Base-by-base conservation (phyloP, 92 coral and sea anemone species). In the Epizoanthus stellaris region DNA sequence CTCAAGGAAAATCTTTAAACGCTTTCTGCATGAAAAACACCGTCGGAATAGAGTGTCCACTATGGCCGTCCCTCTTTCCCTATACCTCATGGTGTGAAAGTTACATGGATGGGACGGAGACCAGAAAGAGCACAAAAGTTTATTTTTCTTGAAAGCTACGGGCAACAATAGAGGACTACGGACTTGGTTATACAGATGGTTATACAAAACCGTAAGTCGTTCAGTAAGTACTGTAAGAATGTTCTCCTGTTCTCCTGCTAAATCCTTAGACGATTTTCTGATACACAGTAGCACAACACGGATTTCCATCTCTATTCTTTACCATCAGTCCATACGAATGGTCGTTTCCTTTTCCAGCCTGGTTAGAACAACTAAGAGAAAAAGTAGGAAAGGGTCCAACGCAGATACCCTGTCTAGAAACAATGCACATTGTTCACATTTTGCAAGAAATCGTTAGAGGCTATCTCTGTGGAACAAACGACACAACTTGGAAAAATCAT, bases 81-180 rank as follows among this genome's bases (percentile, higher is more conserved):
- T 76, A 0, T 17, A 68, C 79, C 3, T 17, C 77, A 0, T 89
- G 88, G 92, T 89, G 92, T 53, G 92, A 89, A 71, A 67, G 84
- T 58, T 9, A 4, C 3, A 4, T 89, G 0, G 14, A 34, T 19
- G 92, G 85, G 0, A 43, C 43, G 4, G 49, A 6, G 0, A 11
- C 62, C 0, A 17, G 82, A 1, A 5, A 39, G 6, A 82, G 83
- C 25, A 21, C 76, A 20, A 88, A 83, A 17, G 84, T 88, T 20
- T 63, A 88, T 12, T 88, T 73, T 19, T 7, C 13, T 19, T 13
- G 0, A 4, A 85, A 85, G 19, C 3, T 89, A 4, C n/a, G n/a
- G n/a, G n/a, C n/a, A n/a, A n/a, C n/a, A n/a, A n/a, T n/a, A n/a
- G n/a, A n/a, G n/a, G n/a, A n/a, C n/a, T n/a, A n/a, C n/a, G n/a